Evolutionary conservation across 2,113 vertebrate genomes (phyloP).

Genomic region (Sturnira hondurensis): DNA sequence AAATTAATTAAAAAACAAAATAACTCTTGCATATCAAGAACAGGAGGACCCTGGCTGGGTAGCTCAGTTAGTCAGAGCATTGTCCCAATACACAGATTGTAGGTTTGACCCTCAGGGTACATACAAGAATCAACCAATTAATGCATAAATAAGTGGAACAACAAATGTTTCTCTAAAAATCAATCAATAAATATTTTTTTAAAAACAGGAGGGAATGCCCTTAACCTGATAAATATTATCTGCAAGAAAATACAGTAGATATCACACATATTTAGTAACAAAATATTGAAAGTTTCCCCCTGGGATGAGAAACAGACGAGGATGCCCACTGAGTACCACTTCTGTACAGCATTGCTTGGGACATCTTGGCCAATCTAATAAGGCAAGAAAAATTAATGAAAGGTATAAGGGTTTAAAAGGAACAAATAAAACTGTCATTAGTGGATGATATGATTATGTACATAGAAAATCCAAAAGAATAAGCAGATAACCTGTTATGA

Average conservation of each 20-base stretch:
- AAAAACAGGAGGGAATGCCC: background rate
- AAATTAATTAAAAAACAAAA: background rate
- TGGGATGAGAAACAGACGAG: background rate
- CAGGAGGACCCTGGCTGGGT: background rate
- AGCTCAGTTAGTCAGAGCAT: too few relatives aligned
- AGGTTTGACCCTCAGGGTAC: too few relatives aligned
- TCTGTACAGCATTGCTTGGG: background rate
- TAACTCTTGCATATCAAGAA: background rate
- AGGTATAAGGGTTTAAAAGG: background rate
- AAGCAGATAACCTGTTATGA: background rate
- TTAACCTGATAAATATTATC: background rate
- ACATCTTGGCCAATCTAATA: background rate
- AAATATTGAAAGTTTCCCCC: background rate
- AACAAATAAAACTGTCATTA: background rate
- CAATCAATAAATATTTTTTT: too few relatives aligned
- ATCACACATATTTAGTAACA: background rate
- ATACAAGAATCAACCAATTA: too few relatives aligned
- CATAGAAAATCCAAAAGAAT: background rate
- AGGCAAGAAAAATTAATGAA: background rate
- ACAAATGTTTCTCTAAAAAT: too few relatives aligned
- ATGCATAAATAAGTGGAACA: too few relatives aligned
- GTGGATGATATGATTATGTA: background rate
- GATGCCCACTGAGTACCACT: background rate
- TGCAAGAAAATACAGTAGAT: background rate
- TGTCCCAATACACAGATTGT: too few relatives aligned